phyloP scores from a whole-genome alignment of 2,797 vertebrate genomes.

The Myripristis jacobus region DNA sequence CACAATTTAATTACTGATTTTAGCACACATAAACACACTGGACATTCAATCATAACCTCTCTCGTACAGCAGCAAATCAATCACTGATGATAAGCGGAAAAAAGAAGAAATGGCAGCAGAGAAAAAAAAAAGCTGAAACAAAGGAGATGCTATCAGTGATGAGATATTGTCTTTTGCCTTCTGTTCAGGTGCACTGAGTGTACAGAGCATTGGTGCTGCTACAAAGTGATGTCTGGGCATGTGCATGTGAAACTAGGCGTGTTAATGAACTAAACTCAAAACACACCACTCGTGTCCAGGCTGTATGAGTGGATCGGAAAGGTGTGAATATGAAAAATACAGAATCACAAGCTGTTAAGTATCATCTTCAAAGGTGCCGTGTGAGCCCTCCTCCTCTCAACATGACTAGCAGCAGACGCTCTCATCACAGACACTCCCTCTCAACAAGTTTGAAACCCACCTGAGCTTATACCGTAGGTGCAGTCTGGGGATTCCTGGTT shows the following conservation, averaged over 20 bases:
- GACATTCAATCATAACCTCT: constrained; percentile 69
- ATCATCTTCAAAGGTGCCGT: no score
- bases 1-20: constrained; percentile 53
- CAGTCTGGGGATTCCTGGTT: constrained; percentile 79
- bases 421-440: constrained; percentile 37
- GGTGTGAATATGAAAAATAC: constrained; percentile 9
- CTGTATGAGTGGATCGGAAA: constrained; percentile 8
- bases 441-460: constrained; percentile 80
- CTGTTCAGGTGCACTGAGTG: constrained; percentile 29
- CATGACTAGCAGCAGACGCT: not conserved
- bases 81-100: constrained; percentile 63
- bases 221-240: not conserved
- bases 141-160: constrained; percentile 43
- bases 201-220: not conserved
- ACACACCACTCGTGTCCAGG: not conserved
- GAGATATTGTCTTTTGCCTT: not conserved
- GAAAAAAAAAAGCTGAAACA: constrained; percentile 51
- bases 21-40: constrained; percentile 62
- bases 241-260: not conserved
- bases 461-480: constrained; percentile 91
- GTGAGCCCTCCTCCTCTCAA: not conserved
- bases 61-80: constrained; percentile 72
- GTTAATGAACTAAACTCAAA: not conserved
- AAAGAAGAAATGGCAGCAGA: constrained; percentile 37
- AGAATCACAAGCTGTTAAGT: not conserved